Evolutionary conservation across 2,888 invertebrate species (phyloP), one percentile per base, ranked within the genome.

Genomic region (Antheraea yamamai): DNA sequence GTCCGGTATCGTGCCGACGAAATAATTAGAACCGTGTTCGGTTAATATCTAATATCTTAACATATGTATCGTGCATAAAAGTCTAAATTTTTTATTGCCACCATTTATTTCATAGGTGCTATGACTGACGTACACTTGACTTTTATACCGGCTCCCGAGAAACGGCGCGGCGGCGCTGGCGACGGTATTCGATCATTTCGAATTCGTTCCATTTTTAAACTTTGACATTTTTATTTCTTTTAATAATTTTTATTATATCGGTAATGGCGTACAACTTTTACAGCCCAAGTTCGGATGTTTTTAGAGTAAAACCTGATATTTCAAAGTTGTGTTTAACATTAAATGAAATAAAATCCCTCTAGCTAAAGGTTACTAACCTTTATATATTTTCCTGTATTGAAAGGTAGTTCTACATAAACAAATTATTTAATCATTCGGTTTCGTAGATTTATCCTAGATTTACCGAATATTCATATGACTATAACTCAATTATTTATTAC

Each of bases 151-250:
- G 47, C 74, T 74, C 61, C 74, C 71, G 74, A 72, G 70, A 74
- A 47, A 51, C 70, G 74, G 61, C 71, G 64, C 30, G 14, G 61
- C 61, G 61, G 10, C 61, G 12, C 61, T 10, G 71, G 71, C 71
- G 74, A 39, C 70, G 74, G 70, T 58, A 61, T 51, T 72, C 74
- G 72, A 61, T 75, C 71, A 75, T 72, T 75, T 75, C 71, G 55
- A 75, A 75, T 75, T 75, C 74, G 74, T 74, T 74, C 74, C 74
- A 74, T 74, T 74, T 74, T 71, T 74, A 75, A 73, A 72, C 26
- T 47, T 75, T 75, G 72, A 72, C 51, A 75, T 75, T 75, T 75
- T 75, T 74, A 71, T 72, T 47, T 58, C 71, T 58, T 74, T 74
- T 58, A 39, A 74, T 71, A 71, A 30, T 74, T 66, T 74, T 74